Evolutionary conservation across 2,797 vertebrate genomes (phyloP), one percentile per base, ranked within the genome.

Genomic region (Mergus octosetaceus): DNA sequence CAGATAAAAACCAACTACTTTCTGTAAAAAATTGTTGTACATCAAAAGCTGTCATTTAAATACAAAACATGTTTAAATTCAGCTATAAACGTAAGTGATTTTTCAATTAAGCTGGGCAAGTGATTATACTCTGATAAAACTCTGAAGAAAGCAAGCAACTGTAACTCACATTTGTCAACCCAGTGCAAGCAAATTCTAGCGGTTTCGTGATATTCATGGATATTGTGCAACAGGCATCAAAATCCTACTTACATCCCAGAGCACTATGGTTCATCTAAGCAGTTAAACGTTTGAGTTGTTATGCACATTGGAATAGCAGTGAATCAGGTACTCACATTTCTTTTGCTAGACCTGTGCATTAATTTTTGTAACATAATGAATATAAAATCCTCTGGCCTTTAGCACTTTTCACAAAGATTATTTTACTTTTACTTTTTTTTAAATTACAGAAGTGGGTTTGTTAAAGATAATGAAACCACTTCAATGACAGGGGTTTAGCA

Each of bases 31-130:
- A 96, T 56, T 92, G 89, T 93, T 96, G 69, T 97, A 95, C 95
- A 95, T 95, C 95, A 97, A 97, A 97, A 96, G 83, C 85, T 91
- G 88, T 96, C 97, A 97, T 96, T 97, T 97, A 98, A 97, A 97
- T 96, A 97, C 89, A 98, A 97, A 97, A 97, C 86, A 91, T 89
- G 94, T 93, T 97, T 97, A 97, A 98, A 97, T 97, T 94, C 89
- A 89, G 73, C 94, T 95, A 96, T 96, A 97, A 97, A 97, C 1
- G 8, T 94, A 97, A 96, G 91, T 95, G 95, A 97, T 97, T 97
- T 97, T 97, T 97, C 95, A 98, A 96, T 97, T 97, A 97, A 91
- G 85, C 66, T 85, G 73, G 93, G 94, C 79, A 91, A 97, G 81
- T 94, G 93, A 95, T 96, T 97, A 96, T n/a, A 89, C 28, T 94